A percentile compares a stretch with the other conserved stretches of the same genome.
Evolutionary conservation across 2,888 invertebrate species (phyloP).

Genomic region (Leptothorax acervorum): DNA sequence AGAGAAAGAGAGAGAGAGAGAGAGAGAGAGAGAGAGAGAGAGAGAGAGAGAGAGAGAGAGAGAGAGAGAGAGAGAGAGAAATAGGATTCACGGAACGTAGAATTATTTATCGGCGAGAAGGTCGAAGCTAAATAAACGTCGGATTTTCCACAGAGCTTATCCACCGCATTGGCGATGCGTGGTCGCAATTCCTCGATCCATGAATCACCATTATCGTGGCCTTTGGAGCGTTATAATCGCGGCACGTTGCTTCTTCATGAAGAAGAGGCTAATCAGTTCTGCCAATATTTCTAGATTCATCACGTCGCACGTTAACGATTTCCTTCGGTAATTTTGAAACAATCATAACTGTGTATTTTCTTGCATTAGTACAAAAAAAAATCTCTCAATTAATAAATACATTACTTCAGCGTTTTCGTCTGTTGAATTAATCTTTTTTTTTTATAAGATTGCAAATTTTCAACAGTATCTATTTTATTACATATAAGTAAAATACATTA

Average conservation of each 20-base stretch:
- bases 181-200: slow-evolving; percentile 60
- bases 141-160: slow-evolving; percentile 78
- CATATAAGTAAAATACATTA: neutral
- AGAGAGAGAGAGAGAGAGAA: slow-evolving; percentile 66
- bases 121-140: slow-evolving; percentile 82
- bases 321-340: neutral
- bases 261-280: slow-evolving; percentile 28
- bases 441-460: neutral
- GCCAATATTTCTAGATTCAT: slow-evolving; percentile 38
- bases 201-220: slow-evolving; percentile 71
- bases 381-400: neutral
- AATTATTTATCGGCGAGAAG: slow-evolving; percentile 82
- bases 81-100: slow-evolving; percentile 66
- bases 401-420: neutral
- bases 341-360: neutral
- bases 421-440: neutral
- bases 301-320: neutral
- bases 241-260: slow-evolving; percentile 43
- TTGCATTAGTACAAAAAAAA: neutral
- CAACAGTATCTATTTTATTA: neutral
- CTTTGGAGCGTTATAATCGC: slow-evolving; percentile 54
- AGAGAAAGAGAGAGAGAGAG: neutral
- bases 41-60: slow-evolving; percentile 70
- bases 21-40: slow-evolving; percentile 33
- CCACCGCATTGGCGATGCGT: slow-evolving; percentile 61